Base-by-base conservation (phyloP, 2,113 vertebrate genomes). In the Ovibos moschatus region DNA sequence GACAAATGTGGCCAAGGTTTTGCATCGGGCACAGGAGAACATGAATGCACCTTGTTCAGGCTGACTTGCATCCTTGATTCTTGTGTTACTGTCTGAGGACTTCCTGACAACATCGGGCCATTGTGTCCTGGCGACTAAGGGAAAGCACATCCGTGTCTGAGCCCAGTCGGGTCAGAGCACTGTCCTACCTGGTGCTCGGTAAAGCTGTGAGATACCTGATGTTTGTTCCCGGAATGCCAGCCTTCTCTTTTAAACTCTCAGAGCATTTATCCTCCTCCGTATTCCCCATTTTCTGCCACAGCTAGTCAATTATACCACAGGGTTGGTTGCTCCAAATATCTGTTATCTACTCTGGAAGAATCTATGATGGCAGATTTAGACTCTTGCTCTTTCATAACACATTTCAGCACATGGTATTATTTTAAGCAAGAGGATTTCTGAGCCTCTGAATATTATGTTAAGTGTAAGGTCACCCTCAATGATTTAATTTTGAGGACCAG, bases 401-500 rank as follows among this genome's bases (percentile, higher is more conserved):
- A 95, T 95, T 94, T 97, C 50, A 57, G 43, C 64, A 87, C 60
- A 64, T 64, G 91, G 13, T 87, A 91, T 95, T 96, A 90, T 91
- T 98, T 96, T 98, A 25, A 90, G 50, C 36, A 86, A 78, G 55
- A 86, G n/a, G 15, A 15, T 7, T 89, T 97, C 53, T 94, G 33
- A 94, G 85, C 4, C 14, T 43, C 50, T 93, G 82, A 95, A 92
- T 94, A 88, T 97, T n/a, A 94, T 92, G 51, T 95, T 95, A 90
- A 95, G 53, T 88, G 2, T 96, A 95, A 97, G 88, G 43, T 96
- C 55, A 96, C 36, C 60, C 55, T 87, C 25, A 23, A 12, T 58
- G 91, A 97, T 92, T 98, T 84, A 94, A 45, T 98, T 98, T 89
- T 94, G 82, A 91, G 51, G 78, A 57, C 30, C 2, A 45, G 27